Conservation (phyloP, 92 coral and sea anemone genomes). For the Palythoa grandis region DNA sequence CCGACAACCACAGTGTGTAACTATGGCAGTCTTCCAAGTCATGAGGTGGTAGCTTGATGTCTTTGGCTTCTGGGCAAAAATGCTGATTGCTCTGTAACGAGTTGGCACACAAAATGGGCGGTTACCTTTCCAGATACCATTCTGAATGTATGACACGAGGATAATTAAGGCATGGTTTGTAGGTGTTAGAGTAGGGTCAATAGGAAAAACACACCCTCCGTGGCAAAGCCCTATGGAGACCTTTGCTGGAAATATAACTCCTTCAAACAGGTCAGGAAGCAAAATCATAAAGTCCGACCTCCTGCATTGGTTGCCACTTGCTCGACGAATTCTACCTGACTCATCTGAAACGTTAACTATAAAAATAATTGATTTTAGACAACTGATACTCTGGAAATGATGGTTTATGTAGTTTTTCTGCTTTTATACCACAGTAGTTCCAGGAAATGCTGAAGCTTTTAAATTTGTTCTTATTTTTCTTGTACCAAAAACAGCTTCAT, state of each 20-base stretch:
- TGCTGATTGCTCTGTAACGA: neutral
- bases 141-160: neutral
- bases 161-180: conserved; percentile 9
- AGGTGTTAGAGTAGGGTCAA: neutral
- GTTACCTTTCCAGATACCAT: neutral
- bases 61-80: neutral
- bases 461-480: too few species aligned
- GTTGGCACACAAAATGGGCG: conserved; percentile 23
- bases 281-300: neutral
- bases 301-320: neutral
- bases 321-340: conserved; percentile 14
- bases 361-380: neutral
- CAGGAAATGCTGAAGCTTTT: too few species aligned
- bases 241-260: neutral
- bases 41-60: neutral
- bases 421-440: too few species aligned
- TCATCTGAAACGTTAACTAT: conserved; percentile 1
- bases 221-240: neutral
- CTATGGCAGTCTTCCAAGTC: conserved; percentile 19
- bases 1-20: conserved; percentile 13
- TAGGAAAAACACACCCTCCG: conserved; percentile 24
- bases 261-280: neutral
- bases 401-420: neutral
- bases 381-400: neutral
- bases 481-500: too few species aligned